phyloP scores from a whole-genome alignment of 2,888 invertebrate genomes.

The Epiblema foenella region DNA sequence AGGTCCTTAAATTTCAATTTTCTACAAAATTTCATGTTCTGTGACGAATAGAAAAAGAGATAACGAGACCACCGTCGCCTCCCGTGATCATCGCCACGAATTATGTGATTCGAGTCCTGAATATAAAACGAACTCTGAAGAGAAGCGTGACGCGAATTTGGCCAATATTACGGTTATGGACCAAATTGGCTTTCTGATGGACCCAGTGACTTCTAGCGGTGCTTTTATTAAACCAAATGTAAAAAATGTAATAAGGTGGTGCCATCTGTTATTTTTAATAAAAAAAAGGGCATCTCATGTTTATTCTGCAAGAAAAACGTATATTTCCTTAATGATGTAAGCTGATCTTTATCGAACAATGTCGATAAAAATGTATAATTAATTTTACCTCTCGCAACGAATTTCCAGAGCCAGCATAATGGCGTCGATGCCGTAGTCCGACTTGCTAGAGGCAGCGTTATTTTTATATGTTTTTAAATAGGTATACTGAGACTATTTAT shows the following conservation, averaged over 20 bases:
- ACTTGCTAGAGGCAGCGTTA: too few species aligned
- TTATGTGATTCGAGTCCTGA: constrained; percentile 73
- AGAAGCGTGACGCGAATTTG: constrained; percentile 66
- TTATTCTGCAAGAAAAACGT: not conserved
- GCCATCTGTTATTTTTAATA: not conserved
- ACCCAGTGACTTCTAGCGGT: constrained; percentile 4
- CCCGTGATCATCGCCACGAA: constrained; percentile 74
- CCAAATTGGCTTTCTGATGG: constrained; percentile 60
- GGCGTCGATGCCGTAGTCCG: too few species aligned
- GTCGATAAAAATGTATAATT: not conserved
- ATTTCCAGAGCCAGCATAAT: too few species aligned
- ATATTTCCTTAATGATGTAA: not conserved
- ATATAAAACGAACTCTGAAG: constrained; percentile 71
- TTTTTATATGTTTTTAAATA: too few species aligned
- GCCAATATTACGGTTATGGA: constrained; percentile 71
- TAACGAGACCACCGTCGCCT: constrained; percentile 69
- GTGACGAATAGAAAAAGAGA: constrained; percentile 73
- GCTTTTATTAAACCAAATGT: constrained; percentile 31
- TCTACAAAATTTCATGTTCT: constrained; percentile 64
- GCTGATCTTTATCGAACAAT: not conserved
- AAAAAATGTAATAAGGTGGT: constrained; percentile 25
- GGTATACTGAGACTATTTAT: too few species aligned
- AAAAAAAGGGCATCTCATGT: not conserved
- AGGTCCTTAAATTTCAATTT: constrained; percentile 63
- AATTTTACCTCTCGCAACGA: too few species aligned